These are phyloP conservation scores for Grammomys dolichurus DNA, from an alignment of 2,113 vertebrate species.

Conservation along the genomic window DNA sequence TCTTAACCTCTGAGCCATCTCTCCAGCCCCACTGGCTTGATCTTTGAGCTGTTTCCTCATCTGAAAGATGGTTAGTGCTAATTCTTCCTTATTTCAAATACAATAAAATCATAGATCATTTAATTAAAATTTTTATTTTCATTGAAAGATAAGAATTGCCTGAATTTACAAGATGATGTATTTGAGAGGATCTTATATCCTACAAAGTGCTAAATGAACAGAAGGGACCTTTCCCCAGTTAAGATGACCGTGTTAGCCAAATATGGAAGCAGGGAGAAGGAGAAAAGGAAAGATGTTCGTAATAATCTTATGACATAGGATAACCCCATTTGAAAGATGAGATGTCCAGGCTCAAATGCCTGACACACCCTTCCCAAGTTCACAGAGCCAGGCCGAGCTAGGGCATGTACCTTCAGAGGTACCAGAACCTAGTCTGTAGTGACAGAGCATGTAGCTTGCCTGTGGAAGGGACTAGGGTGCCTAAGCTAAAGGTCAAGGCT, in stretches of 20 bases:
- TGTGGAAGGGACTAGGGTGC: background rate
- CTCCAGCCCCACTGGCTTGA: background rate
- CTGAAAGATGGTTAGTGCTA: background rate
- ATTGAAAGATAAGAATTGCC: background rate
- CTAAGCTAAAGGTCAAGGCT: background rate
- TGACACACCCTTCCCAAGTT: background rate
- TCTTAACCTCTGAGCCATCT: too few species aligned
- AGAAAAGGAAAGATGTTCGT: background rate
- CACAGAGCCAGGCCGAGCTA: background rate
- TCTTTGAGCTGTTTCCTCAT: background rate
- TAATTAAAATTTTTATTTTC: background rate
- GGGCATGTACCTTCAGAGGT: background rate
- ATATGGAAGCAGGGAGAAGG: background rate
- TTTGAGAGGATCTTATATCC: background rate
- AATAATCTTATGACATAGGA: background rate
- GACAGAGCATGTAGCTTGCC: background rate
- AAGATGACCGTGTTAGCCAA: background rate
- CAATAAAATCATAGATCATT: background rate
- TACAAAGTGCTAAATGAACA: background rate
- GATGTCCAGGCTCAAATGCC: background rate
- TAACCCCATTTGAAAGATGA: constrained; percentile 42
- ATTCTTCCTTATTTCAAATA: background rate
- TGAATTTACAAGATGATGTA: background rate
- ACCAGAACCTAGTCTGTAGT: background rate
- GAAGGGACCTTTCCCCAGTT: background rate